Base-by-base conservation (phyloP, 2,113 vertebrate genomes). In the Buteo buteo region DNA sequence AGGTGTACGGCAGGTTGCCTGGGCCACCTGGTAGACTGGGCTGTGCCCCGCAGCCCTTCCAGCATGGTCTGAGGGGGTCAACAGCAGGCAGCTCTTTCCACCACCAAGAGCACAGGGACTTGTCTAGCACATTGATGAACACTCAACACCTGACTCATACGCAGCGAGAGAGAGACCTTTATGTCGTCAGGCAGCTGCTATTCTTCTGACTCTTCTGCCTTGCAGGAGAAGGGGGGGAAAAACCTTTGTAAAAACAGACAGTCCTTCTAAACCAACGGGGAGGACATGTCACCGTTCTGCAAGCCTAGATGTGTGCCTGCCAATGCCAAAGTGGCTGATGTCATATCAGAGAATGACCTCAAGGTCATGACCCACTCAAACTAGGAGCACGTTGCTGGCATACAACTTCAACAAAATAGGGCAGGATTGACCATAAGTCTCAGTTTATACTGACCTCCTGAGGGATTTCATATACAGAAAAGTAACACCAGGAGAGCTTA, bases 151-250 rank as follows among this genome's bases (percentile, higher is more conserved):
- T 24, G 25, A 61, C 10, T 4, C 12, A 22, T 4, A 44, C 1
- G 1, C 22, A 65, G 55, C 1, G 1, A 50, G 32, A 65, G 26
- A 18, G 31, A 78, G 26, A 50, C 2, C 1, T 34, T 34, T 9
- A 22, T 26, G 31, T 40, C 14, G 2, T 42, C 21, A 40, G 76
- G 31, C 29, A 74, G 61, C 40, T 86, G 34, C 14, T 80, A 16
- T 29, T 67, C 13, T 52, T 80, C 29, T 67, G 45, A 45, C 8
- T 42, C 17, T 49, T 36, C n/a, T 62, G 21, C 45, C 69, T 76
- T 62, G 25, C 18, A 42, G 47, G 25, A 40, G 20, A 36, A 47
- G 11, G 5, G 38, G 38, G 8, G 8, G 3, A 10, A 40, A n/a
- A 73, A 28, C 7, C 29, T 86, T 47, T 52, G 36, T 58, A 38